phyloP scores from a whole-genome alignment of 2,797 vertebrate species.

The Thalassophryne amazonica region DNA sequence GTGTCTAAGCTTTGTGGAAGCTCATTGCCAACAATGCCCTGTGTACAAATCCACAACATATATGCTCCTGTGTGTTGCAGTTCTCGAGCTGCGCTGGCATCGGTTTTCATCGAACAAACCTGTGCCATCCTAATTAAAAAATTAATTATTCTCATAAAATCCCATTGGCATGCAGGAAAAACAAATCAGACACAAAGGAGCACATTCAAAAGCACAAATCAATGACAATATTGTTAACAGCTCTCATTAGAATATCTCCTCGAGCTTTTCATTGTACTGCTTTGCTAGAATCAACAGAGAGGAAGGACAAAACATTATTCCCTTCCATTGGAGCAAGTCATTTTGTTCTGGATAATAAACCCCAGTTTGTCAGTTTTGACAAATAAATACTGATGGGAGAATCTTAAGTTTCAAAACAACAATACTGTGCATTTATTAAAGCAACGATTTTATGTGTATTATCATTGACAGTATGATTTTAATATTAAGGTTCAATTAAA shows the following conservation, averaged over 20 bases:
- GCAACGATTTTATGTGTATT: too few relatives aligned
- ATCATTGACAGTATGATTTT: too few relatives aligned
- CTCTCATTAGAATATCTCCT: constrained; percentile 52
- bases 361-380: constrained; percentile 32
- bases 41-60: background rate
- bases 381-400: too few relatives aligned
- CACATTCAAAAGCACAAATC: constrained; percentile 48
- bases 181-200: constrained; percentile 37
- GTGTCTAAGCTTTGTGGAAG: constrained; percentile 15
- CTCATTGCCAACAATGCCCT: constrained; percentile 7
- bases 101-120: constrained; percentile 10
- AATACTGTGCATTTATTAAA: too few relatives aligned
- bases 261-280: constrained; percentile 43
- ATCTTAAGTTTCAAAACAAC: too few relatives aligned
- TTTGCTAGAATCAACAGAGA: constrained; percentile 38
- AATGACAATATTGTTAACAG: constrained; percentile 47
- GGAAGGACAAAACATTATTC: constrained; percentile 36
- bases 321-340: constrained; percentile 30
- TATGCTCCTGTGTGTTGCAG: background rate
- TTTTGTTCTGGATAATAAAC: constrained; percentile 36
- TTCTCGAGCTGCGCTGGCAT: background rate
- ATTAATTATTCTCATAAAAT: constrained; percentile 38
- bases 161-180: constrained; percentile 33
- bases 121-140: constrained; percentile 6
- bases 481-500: too few relatives aligned